phyloP scores from a whole-genome alignment of 2,888 invertebrate species.

The Drosophila mulleri region DNA sequence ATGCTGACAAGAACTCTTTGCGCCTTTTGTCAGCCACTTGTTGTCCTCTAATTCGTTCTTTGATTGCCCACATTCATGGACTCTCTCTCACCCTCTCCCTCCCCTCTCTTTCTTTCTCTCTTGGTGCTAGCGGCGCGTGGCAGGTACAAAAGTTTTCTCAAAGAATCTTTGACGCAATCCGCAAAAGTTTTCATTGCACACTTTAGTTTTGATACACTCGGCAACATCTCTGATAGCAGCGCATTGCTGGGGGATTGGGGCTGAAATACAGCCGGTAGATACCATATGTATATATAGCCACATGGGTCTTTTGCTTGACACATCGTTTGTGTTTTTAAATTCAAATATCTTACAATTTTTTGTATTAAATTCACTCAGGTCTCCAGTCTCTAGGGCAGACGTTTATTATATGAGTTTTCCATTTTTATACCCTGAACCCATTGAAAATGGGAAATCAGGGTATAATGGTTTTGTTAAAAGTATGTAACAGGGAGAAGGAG shows the following conservation, averaged over 20 bases:
- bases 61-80: constrained; percentile 39
- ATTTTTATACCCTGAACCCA: no score
- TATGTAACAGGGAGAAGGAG: no score
- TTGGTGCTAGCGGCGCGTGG: background rate
- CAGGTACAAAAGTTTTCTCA: constrained; percentile 46
- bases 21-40: constrained; percentile 59
- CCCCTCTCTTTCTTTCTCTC: background rate
- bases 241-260: background rate
- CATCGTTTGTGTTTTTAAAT: background rate
- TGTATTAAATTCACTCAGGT: background rate
- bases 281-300: background rate
- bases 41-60: constrained; percentile 50
- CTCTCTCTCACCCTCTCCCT: background rate
- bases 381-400: background rate
- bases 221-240: constrained; percentile 4
- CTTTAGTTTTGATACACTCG: constrained; percentile 12
- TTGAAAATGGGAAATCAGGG: no score
- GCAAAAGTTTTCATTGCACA: constrained; percentile 50
- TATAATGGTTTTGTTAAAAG: no score
- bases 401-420: background rate
- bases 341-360: background rate
- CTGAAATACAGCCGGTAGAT: background rate
- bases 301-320: background rate
- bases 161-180: constrained; percentile 42
- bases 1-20: constrained; percentile 33